phyloP scores from a whole-genome alignment of 1,140 invertebrate species.

The Drosophila watanabei region DNA sequence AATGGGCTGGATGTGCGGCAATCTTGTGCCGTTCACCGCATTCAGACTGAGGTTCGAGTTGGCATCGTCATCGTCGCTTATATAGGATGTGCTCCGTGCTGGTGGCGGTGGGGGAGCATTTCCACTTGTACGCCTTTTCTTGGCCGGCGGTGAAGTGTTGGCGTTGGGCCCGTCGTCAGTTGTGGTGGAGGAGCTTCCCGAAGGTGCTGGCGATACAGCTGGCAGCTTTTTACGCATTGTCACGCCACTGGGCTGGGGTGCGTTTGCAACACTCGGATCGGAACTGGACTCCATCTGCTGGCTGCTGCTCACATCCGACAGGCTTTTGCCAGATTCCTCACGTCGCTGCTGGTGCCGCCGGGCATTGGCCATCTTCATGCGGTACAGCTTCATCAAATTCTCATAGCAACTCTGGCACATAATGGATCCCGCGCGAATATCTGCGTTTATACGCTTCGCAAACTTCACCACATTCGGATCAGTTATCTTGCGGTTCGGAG shows the following conservation, averaged over 20 bases:
- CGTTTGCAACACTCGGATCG: neutral
- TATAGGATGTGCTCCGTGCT: neutral
- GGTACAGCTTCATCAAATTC: conserved; percentile 3
- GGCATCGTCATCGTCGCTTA: conserved; percentile 52
- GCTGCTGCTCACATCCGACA: conserved; percentile 55
- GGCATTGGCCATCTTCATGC: conserved; percentile 21
- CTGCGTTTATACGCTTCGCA: neutral
- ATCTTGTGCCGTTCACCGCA: conserved; percentile 66
- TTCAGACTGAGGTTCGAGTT: conserved; percentile 58
- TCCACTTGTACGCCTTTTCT: neutral
- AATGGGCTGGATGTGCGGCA: conserved; percentile 66
- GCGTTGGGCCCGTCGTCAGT: neutral
- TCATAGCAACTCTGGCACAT: neutral
- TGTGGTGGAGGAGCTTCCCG: neutral
- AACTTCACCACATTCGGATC: neutral
- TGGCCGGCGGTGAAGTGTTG: neutral
- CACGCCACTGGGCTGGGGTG: neutral
- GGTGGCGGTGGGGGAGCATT: neutral
- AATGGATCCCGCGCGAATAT: neutral
- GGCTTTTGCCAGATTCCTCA: neutral
- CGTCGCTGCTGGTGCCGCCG: neutral
- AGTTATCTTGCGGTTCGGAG: neutral
- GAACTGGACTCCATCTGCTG: conserved; percentile 6
- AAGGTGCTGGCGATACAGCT: neutral
- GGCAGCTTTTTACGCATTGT: neutral